A percentile compares a stretch with the other conserved stretches of the same genome.
Conservation (phyloP, 2,888 invertebrate species). For the Lapara coniferarum region DNA sequence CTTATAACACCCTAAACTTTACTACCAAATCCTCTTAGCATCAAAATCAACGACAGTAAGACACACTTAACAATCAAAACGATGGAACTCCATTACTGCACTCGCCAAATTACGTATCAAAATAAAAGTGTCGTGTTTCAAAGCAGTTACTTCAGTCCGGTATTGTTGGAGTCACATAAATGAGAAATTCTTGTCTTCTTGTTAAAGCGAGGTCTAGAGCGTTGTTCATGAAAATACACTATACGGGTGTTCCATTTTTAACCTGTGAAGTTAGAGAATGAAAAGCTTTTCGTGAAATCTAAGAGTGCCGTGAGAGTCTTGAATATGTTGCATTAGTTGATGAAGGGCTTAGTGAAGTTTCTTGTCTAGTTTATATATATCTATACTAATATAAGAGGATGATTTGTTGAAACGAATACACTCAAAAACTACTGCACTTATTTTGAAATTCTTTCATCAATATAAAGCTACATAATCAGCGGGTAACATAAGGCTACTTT, state of each 20-base stretch:
- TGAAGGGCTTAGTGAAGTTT: neutral
- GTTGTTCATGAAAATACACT: conserved; percentile 18
- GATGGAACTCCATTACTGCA: neutral
- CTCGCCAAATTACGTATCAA: conserved; percentile 22
- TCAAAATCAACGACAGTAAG: too few relatives aligned
- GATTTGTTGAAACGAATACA: too few relatives aligned
- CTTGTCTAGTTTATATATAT: too few relatives aligned
- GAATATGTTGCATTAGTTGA: conserved; percentile 9
- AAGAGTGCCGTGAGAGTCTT: neutral
- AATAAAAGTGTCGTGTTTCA: conserved; percentile 38
- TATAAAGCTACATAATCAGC: too few relatives aligned
- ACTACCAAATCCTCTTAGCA: too few relatives aligned
- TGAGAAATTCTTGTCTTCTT: conserved; percentile 33
- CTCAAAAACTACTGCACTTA: too few relatives aligned
- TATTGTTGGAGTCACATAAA: conserved; percentile 28
- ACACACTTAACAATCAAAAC: neutral
- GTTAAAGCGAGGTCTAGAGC: conserved; percentile 33
- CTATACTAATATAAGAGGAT: too few relatives aligned
- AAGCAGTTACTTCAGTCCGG: conserved; percentile 32
- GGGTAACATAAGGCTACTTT: too few relatives aligned
- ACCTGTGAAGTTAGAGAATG: conserved; percentile 3
- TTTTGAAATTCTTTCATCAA: too few relatives aligned
- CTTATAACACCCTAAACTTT: too few relatives aligned
- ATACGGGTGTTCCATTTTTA: conserved; percentile 22
- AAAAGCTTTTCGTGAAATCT: conserved; percentile 15